Percentiles rank a stretch among this genome's conserved stretches.
These are phyloP conservation scores for Spinus olivaceus DNA, from an alignment of 2,797 vertebrate species.

Conservation along the genomic window DNA sequence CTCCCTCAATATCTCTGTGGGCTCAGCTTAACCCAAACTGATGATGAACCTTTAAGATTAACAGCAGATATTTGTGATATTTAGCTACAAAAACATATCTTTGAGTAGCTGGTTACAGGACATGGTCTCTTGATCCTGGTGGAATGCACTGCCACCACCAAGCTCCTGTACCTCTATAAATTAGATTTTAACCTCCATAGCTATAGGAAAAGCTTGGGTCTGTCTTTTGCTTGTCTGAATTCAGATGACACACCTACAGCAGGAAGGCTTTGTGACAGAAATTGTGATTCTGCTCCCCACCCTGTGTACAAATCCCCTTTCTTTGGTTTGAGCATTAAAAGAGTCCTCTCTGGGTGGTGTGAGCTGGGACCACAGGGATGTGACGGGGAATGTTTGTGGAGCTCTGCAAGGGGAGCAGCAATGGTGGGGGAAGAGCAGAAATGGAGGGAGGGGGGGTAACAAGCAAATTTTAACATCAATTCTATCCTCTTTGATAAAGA, in stretches of 20 bases:
- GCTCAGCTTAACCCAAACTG: background rate
- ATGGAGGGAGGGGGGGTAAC: fast-evolving
- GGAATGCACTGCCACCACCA: fast-evolving
- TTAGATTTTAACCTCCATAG: background rate
- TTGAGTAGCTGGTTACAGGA: background rate
- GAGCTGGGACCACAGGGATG: background rate
- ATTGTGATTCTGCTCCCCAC: background rate
- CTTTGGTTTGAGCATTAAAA: background rate
- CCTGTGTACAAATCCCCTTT: background rate
- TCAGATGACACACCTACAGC: background rate
- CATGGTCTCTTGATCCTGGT: background rate
- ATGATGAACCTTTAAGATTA: background rate
- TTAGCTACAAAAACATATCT: background rate
- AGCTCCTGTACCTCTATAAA: background rate
- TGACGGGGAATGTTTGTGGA: background rate
- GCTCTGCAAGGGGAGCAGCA: background rate
- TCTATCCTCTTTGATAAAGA: background rate
- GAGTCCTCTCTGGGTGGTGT: background rate
- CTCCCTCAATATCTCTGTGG: background rate
- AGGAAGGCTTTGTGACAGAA: background rate
- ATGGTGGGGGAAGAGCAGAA: background rate
- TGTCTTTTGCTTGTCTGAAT: background rate
- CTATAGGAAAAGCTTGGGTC: background rate
- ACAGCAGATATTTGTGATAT: background rate
- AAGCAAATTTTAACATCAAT: background rate